Base-by-base conservation (phyloP, 2,888 invertebrate genomes). In the Antheraea assamensis region DNA sequence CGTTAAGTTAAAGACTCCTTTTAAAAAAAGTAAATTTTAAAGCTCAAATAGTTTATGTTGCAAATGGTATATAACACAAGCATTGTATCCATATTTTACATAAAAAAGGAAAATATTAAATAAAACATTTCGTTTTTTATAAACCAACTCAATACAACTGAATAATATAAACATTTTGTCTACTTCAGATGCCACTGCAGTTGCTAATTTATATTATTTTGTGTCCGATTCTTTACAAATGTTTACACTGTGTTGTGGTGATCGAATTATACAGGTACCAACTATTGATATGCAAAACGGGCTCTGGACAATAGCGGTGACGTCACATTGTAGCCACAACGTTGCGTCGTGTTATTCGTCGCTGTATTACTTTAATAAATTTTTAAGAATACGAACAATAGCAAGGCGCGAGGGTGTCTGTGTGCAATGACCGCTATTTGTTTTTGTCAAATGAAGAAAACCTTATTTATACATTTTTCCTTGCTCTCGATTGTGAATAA, bases 361-460 rank as follows among this genome's bases (percentile, higher is more conserved):
- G 74, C 76, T 76, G 77, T 76, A 74, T 74, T 76, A 74, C 77
- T 79, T 76, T 15, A 61, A 61, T 61, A 27, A 15, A 61, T 77
- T 79, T 80, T 78, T 73, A 71, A 74, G 74, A 78, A 81, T 77
- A 76, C 74, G 77, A 81, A 84, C 83, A 84, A 85, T 83, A 79
- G 78, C 68, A 72, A 58, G 64, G 74, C 72, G 42, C 74, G 68
- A 70, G 66, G 61, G 42, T 49, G 71, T 66, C 66, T 55, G 68
- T 73, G 42, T 64, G 47, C 70, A 71, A 71, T 68, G 75, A 70
- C 71, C 72, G 73, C 73, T 73, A 75, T 74, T 70, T 68, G 47
- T 58, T 72, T 42, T 72, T 55, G 70, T 73, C 75, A 49, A 74
- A 27, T 61, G 27, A 24, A 61, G 2, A 27, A 13, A 27, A 61